phyloP scores from a whole-genome alignment of 2,888 invertebrate genomes.

The Biston stratarius region DNA sequence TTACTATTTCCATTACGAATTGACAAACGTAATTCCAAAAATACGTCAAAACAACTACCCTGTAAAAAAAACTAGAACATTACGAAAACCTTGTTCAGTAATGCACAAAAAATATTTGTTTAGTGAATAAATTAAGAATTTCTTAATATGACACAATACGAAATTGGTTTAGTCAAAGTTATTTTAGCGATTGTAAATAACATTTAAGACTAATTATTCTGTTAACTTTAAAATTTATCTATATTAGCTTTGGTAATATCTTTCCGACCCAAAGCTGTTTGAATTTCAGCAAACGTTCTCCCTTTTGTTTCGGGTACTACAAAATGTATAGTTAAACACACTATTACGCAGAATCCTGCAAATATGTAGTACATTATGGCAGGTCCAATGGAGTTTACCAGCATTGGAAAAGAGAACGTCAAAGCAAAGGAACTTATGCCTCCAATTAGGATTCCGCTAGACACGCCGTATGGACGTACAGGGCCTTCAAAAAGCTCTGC shows the following conservation, averaged over 20 bases:
- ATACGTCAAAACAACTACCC: too few species aligned
- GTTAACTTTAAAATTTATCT: not conserved
- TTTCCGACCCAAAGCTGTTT: conserved; percentile 10
- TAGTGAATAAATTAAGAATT: too few species aligned
- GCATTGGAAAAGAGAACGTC: not conserved
- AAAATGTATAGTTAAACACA: conserved; percentile 4
- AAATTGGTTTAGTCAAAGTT: too few species aligned
- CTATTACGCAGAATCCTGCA: not conserved
- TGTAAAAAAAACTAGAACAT: too few species aligned
- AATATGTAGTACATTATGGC: not conserved
- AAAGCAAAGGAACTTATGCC: not conserved
- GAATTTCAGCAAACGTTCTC: conserved; percentile 2
- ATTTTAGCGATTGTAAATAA: not conserved
- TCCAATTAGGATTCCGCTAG: conserved; percentile 6
- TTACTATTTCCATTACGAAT: too few species aligned
- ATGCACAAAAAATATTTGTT: too few species aligned
- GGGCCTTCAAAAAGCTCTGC: conserved; percentile 58
- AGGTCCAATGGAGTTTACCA: not conserved
- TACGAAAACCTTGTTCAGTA: too few species aligned
- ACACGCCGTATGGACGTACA: conserved; percentile 44
- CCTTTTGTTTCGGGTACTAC: conserved; percentile 3
- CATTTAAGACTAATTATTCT: not conserved
- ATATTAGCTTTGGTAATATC: not conserved
- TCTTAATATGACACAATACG: too few species aligned
- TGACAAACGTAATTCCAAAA: too few species aligned